Percentiles rank a stretch among this genome's conserved stretches.
These are phyloP conservation scores for Saccopteryx bilineata DNA, from an alignment of 2,113 vertebrate species.

Conservation along the genomic window DNA sequence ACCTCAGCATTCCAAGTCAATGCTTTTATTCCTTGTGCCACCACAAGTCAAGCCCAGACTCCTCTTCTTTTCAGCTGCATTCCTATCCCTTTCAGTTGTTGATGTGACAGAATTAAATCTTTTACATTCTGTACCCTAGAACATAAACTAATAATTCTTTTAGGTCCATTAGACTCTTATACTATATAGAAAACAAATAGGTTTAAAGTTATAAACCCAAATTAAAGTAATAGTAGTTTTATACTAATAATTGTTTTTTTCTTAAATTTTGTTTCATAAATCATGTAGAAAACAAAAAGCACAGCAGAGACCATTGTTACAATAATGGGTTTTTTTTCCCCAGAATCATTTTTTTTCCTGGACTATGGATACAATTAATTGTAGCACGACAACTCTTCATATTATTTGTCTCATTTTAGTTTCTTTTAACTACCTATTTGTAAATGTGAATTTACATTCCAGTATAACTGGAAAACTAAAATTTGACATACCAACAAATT, in stretches of 20 bases:
- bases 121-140: background rate
- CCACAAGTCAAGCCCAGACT: background rate
- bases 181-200: background rate
- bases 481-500: too few relatives aligned
- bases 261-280: background rate
- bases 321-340: background rate
- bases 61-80: background rate
- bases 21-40: too few relatives aligned
- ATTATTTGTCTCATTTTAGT: too few relatives aligned
- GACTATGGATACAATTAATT: too few relatives aligned
- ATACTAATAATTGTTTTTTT: background rate
- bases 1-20: too few relatives aligned
- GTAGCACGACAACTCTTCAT: too few relatives aligned
- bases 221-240: background rate
- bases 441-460: too few relatives aligned
- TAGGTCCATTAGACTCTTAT: background rate
- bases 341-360: too few relatives aligned
- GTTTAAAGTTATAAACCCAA: background rate
- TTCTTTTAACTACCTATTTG: too few relatives aligned
- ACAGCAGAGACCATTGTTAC: background rate
- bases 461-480: too few relatives aligned
- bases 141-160: background rate
- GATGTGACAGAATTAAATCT: background rate
- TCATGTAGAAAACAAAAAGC: background rate
- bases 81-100: conserved; percentile 2